Conservation (phyloP, 2,888 invertebrate genomes). For the Trichogramma evanescens region DNA sequence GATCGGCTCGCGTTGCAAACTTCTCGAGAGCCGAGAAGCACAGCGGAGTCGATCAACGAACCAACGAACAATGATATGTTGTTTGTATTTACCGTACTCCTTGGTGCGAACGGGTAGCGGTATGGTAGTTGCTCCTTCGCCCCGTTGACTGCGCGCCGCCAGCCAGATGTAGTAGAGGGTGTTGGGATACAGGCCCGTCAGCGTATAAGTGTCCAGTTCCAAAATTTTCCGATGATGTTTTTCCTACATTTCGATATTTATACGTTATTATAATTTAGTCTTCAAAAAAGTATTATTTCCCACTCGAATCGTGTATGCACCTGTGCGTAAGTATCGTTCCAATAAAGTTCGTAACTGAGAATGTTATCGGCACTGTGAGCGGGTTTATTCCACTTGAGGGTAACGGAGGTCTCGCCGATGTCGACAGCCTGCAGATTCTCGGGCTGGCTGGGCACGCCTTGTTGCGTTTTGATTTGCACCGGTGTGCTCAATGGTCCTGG, state of each 20-base stretch:
- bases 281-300: neutral
- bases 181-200: slow-evolving; percentile 89
- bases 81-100: slow-evolving; percentile 84
- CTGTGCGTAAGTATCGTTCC: slow-evolving; percentile 93
- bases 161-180: slow-evolving; percentile 96
- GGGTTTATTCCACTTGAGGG: slow-evolving; percentile 88
- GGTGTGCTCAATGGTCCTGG: slow-evolving; percentile 91
- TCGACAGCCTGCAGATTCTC: slow-evolving; percentile 80
- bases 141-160: slow-evolving; percentile 85
- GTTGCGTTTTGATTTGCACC: slow-evolving; percentile 97
- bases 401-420: slow-evolving; percentile 83
- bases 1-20: neutral
- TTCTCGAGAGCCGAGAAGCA: neutral
- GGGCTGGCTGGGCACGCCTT: slow-evolving; percentile 97
- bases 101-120: slow-evolving; percentile 91
- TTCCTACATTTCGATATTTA: slow-evolving; percentile 48
- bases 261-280: neutral
- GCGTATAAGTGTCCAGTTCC: slow-evolving; percentile 75
- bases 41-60: neutral
- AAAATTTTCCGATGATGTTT: slow-evolving; percentile 79
- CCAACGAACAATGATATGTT: neutral
- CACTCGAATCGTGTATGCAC: slow-evolving; percentile 30
- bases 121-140: slow-evolving; percentile 92
- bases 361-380: slow-evolving; percentile 88
- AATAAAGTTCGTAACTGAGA: slow-evolving; percentile 91